Percentiles rank a stretch among this genome's conserved stretches.
Evolutionary conservation across 2,888 invertebrate genomes (phyloP).

Genomic region (Tipula vernalis): DNA sequence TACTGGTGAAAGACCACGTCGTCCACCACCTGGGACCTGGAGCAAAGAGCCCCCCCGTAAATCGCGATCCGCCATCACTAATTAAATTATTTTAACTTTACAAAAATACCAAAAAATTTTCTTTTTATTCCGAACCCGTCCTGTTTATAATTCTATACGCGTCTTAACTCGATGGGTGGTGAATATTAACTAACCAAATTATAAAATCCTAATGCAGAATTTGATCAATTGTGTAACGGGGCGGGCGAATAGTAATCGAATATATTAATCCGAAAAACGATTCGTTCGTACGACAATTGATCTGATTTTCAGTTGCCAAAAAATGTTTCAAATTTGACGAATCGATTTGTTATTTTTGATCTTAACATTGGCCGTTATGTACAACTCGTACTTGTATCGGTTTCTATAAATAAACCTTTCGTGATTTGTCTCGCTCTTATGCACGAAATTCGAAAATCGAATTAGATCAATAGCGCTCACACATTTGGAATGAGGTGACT

Average conservation of each 20-base stretch:
- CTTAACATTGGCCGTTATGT: background rate
- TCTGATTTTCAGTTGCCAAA: background rate
- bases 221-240: background rate
- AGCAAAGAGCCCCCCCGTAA: background rate
- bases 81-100: background rate
- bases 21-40: background rate
- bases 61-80: conserved; percentile 10
- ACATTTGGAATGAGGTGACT: background rate
- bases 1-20: conserved; percentile 6
- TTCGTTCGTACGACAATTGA: background rate
- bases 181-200: background rate
- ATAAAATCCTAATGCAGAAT: background rate
- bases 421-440: background rate
- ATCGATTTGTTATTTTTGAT: conserved; percentile 6
- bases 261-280: background rate
- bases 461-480: background rate
- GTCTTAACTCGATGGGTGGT: background rate
- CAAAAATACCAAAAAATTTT: background rate
- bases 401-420: background rate
- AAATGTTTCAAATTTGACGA: background rate
- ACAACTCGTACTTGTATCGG: background rate
- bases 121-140: background rate
- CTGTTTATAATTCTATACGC: background rate
- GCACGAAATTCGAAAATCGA: background rate
- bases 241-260: background rate